Conservation (phyloP, 2,888 invertebrate genomes). For the Melanophora roralis region DNA sequence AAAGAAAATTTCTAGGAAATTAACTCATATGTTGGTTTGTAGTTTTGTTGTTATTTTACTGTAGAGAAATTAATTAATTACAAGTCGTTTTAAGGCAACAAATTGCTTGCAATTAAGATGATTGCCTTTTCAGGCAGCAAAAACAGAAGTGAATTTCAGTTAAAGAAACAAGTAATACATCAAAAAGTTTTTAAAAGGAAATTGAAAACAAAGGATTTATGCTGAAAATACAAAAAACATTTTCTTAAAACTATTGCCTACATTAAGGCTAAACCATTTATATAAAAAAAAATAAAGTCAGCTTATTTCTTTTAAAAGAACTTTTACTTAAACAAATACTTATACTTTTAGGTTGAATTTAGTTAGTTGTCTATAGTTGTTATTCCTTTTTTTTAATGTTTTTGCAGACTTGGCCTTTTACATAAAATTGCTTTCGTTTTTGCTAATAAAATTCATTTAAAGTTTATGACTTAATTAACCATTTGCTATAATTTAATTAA, state of each 20-base stretch:
- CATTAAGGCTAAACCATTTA: too few species aligned
- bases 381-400: too few species aligned
- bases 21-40: not conserved
- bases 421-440: not conserved
- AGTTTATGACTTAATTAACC: constrained; percentile 6
- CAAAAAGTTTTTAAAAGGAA: not conserved
- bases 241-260: too few species aligned
- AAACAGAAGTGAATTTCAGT: not conserved
- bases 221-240: not conserved
- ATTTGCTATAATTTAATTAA: not conserved
- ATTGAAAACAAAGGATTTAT: not conserved
- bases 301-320: too few species aligned
- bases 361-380: too few species aligned
- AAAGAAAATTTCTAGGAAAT: not conserved
- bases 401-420: too few species aligned
- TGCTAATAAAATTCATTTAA: not conserved
- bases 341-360: too few species aligned
- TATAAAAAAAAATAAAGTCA: too few species aligned
- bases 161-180: not conserved
- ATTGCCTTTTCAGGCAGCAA: not conserved
- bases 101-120: constrained; percentile 33
- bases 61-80: constrained; percentile 11
- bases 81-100: not conserved
- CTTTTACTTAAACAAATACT: too few species aligned
- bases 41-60: not conserved